A percentile compares a stretch with the other conserved stretches of the same genome.
Evolutionary conservation across 92 coral and sea anemone species (phyloP).

Genomic region (Diadumene lineata): DNA sequence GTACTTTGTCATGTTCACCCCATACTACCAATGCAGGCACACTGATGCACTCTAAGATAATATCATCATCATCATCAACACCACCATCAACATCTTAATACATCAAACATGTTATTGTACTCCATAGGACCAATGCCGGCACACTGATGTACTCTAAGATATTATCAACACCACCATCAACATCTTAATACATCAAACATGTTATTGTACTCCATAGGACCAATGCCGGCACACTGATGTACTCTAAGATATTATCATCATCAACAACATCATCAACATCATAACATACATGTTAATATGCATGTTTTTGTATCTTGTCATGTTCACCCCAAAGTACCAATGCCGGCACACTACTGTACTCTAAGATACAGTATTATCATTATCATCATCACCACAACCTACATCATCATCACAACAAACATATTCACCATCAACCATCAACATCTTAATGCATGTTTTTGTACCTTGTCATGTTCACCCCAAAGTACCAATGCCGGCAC

Average conservation of each 20-base stretch:
- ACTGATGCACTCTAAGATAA: too few species aligned
- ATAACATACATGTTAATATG: not conserved
- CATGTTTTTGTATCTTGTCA: slow-evolving; percentile 84
- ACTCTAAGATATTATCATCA: too few species aligned
- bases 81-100: not conserved
- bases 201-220: too few species aligned
- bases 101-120: too few species aligned
- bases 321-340: slow-evolving; percentile 92
- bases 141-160: too few species aligned
- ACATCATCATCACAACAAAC: not conserved
- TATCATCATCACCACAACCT: not conserved
- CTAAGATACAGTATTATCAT: slow-evolving; percentile 27
- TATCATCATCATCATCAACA: not conserved
- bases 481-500: slow-evolving; percentile 87
- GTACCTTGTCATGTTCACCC: slow-evolving; percentile 93
- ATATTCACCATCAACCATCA: not conserved
- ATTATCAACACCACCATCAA: not conserved
- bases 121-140: too few species aligned
- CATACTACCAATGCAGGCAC: too few species aligned
- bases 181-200: too few species aligned
- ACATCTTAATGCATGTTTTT: too few species aligned
- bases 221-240: too few species aligned
- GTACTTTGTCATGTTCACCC: too few species aligned
- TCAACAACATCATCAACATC: not conserved
- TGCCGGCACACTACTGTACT: slow-evolving; percentile 77